Evolutionary conservation across 2,888 invertebrate species (phyloP), one percentile per base, ranked within the genome.

Genomic region (Malacosoma neustria): DNA sequence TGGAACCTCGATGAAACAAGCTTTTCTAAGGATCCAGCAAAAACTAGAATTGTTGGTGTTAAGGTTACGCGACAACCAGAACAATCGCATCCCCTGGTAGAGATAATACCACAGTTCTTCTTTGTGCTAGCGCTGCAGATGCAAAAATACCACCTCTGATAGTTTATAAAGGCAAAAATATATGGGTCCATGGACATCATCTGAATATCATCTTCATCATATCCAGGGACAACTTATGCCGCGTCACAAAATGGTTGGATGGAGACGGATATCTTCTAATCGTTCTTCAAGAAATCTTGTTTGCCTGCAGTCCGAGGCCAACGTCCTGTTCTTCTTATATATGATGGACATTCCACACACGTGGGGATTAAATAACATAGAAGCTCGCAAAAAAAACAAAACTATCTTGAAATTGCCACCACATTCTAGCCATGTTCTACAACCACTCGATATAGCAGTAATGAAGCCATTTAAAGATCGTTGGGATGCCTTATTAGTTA

Each of bases 161-260:
- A 4, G 38, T 54, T n/a, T 51, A 35, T 14, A 45, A 48, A 35
- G 48, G 43, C 11, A 49, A 51, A 40, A 6, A 43, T 30, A 29
- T 47, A 6, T 51, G 40, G 30, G 40, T 49, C 29, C 35, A 45
- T 12, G n/a, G n/a, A n/a, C n/a, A n/a, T n/a, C n/a, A n/a, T n/a
- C n/a, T 59, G 52, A 55, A 53, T 57, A 46, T 47, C 48, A 4
- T 37, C 22, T 12, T 41, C 41, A 12, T 36, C 49, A 9, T 45
- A 53, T 38, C 54, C 57, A 39, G 50, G 58, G 30, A 42, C 59
- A 1, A 33, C 61, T 11, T 59, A 59, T 46, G 54, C 57, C 4
- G 65, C 68, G 1, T 65, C 61, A 33, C 40, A 13, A 11, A 60
- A 52, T n/a, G 63, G 69, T 0, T 61, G 60, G 62, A 64, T 57